These are phyloP conservation scores for Oasisia sp. DNA, from an alignment of 2,888 invertebrate genomes.

Conservation along the genomic window DNA sequence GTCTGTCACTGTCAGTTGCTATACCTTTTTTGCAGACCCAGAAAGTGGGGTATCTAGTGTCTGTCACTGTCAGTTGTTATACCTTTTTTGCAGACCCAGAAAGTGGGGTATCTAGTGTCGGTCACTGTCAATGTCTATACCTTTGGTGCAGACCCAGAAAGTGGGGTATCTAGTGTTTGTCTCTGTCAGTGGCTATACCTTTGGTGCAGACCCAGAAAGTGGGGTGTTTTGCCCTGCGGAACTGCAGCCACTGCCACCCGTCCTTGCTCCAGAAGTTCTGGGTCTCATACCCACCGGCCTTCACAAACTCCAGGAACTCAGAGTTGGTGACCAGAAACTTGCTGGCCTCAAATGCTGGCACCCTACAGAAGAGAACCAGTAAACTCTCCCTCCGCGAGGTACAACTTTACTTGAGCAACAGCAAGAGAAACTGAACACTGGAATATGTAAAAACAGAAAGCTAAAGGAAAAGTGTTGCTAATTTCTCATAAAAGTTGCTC, in stretches of 20 bases:
- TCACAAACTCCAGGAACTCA: constrained; percentile 59
- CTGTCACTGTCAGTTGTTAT: no score
- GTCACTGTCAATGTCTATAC: no score
- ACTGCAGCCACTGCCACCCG: constrained; percentile 60
- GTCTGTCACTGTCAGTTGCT: no score
- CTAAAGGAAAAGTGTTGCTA: no score
- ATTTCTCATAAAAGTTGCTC: no score
- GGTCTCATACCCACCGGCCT: constrained; percentile 55
- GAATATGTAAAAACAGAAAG: no score
- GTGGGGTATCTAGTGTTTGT: no score
- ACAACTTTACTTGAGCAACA: no score
- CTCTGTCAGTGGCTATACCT: constrained; percentile 39
- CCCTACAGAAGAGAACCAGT: constrained; percentile 44
- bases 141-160: constrained; percentile 61
- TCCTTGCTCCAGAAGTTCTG: constrained; percentile 57
- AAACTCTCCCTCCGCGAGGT: neutral
- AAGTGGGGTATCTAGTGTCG: constrained; percentile 60
- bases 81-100: constrained; percentile 61
- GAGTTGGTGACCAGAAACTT: constrained; percentile 58
- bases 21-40: constrained; percentile 59
- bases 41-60: constrained; percentile 62
- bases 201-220: constrained; percentile 60
- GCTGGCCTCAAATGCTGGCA: constrained; percentile 58
- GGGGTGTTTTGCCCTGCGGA: constrained; percentile 56
- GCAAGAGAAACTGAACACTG: no score